Percentiles rank a stretch among this genome's conserved stretches.
Evolutionary conservation across 2,888 invertebrate species (phyloP).

Genomic region (Acrocyrtus sp.): DNA sequence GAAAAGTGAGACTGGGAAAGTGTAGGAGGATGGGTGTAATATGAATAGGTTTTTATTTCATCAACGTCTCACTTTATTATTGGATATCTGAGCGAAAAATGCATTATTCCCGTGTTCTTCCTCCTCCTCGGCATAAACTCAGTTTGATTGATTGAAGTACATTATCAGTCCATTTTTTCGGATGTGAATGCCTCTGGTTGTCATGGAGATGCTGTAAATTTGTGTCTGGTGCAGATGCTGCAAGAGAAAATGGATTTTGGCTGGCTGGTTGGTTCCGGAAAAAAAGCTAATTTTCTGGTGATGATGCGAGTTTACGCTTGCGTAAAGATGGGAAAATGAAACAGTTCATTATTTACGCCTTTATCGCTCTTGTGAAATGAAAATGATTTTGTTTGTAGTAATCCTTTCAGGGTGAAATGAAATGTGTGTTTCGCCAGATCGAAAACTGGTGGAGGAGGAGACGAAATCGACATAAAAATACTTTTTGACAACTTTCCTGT

Average conservation of each 20-base stretch:
- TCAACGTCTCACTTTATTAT: background rate
- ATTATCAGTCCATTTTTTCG: constrained; percentile 18
- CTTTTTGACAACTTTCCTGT: constrained; percentile 11
- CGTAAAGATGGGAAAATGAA: background rate
- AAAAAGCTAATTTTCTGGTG: background rate
- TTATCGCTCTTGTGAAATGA: background rate
- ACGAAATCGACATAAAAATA: background rate
- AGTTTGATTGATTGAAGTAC: constrained; percentile 40
- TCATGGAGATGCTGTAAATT: too few relatives aligned
- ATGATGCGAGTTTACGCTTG: constrained; percentile 1
- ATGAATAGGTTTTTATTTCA: background rate
- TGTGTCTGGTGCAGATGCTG: background rate
- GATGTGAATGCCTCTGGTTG: background rate
- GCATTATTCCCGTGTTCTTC: background rate
- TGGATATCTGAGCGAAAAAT: too few relatives aligned
- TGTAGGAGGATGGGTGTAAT: background rate
- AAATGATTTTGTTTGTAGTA: constrained; percentile 16
- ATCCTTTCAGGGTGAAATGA: background rate
- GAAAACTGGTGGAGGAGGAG: background rate
- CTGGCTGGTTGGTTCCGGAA: background rate
- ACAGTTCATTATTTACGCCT: background rate
- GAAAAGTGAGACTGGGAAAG: background rate
- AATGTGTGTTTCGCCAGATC: background rate
- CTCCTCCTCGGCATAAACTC: background rate
- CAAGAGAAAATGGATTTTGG: background rate